Percentiles rank a stretch among this genome's conserved stretches.
phyloP scores from a whole-genome alignment of 2,113 vertebrate genomes.

The Scomber scombrus region DNA sequence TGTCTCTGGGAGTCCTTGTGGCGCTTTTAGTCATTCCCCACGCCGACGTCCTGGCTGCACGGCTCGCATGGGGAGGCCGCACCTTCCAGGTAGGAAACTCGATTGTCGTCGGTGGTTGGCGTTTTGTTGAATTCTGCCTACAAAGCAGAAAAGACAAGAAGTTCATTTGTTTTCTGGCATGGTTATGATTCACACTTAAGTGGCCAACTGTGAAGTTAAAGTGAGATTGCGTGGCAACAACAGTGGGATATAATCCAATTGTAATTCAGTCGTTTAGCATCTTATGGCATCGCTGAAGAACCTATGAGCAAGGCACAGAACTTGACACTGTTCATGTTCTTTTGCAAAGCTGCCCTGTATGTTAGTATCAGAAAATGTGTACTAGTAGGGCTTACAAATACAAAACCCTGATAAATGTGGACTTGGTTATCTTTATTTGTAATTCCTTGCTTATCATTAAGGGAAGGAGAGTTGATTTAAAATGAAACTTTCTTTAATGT shows the following conservation, averaged over 20 bases:
- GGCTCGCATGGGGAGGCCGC: constrained; percentile 76
- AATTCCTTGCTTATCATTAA: no score
- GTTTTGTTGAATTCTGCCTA: neutral
- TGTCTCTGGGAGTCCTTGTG: constrained; percentile 85
- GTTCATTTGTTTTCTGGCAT: neutral
- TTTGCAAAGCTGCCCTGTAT: no score
- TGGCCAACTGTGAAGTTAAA: no score
- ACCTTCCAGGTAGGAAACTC: constrained; percentile 71
- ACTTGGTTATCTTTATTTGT: no score
- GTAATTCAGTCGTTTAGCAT: no score
- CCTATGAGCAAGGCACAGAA: no score
- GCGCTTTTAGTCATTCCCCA: constrained; percentile 86
- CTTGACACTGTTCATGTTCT: neutral
- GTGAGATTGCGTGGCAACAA: no score
- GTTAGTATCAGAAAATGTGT: no score
- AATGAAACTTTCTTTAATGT: neutral
- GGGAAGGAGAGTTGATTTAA: neutral
- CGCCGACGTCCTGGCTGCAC: constrained; percentile 80
- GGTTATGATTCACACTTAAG: neutral
- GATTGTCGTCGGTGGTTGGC: neutral
- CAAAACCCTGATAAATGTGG: no score
- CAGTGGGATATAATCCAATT: no score
- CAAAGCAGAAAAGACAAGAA: neutral
- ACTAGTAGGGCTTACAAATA: no score
- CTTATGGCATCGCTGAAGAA: no score